Evolutionary conservation across 2,113 vertebrate genomes (phyloP), one percentile per base, ranked within the genome.

Genomic region (Piaya cayana): DNA sequence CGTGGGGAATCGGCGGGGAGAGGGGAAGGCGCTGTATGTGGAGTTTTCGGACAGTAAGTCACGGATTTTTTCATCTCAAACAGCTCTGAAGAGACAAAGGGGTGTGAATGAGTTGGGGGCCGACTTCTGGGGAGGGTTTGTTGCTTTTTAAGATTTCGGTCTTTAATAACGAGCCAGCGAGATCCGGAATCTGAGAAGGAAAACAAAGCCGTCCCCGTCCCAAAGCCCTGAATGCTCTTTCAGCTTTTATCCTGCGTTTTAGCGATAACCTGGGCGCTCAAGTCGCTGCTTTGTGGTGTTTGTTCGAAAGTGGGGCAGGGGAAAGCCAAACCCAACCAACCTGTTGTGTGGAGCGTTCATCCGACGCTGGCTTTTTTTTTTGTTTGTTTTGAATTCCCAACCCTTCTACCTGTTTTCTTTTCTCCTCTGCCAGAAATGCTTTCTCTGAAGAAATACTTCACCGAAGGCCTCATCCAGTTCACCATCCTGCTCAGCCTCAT

Each of bases 361-460:
- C 60, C 7, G 23, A 26, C 29, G 3, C 72, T 20, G 8, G 21
- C 23, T 70, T 12, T 11, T 65, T n/a, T n/a, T n/a, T n/a, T n/a
- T n/a, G n/a, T n/a, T 27, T 45, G 7, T 78, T 34, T 47, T 82
- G 47, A 49, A 49, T 49, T 49, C 74, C 43, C 39, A 9, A 78
- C 18, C 37, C 15, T 9, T 67, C 55, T 11, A 23, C 39, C 49
- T 37, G 4, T 37, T 63, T 65, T 10, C 14, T 82, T 20, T 10
- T 4, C 58, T 92, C 78, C 92, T 96, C 52, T 37, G 68, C 93
- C 97, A 99, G 99, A 99, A 98, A 99, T 99, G 99, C 99, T 99
- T 98, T 99, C 99, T 98, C 97, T 99, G 99, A 99, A 99, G 99
- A 99, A 99, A 98, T 99, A 99, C 98, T 99, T 99, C 98, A 99